Evolutionary conservation across 2,888 invertebrate genomes (phyloP), one percentile per base, ranked within the genome.

Genomic region (Orthosia incerta): DNA sequence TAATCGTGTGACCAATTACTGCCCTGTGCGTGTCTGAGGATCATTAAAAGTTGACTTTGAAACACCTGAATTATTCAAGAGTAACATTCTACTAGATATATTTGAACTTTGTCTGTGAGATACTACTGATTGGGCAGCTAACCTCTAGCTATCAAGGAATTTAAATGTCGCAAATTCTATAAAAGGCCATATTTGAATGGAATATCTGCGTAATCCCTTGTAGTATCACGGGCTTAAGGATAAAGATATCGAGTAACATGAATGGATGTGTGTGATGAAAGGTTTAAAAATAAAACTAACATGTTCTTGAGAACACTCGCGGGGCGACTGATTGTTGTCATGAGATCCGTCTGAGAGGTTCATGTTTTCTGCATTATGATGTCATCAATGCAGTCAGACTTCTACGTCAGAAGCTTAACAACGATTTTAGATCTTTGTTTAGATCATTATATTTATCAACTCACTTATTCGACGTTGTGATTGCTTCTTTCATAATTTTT

Each of bases 1-100:
- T 60, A 71, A 66, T 76, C 50, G 45, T 64, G 66, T 56, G 31
- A 59, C 76, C 74, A 86, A 84, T 76, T 81, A 74, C 71, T 60
- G 67, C 71, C 79, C 84, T 81, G 80, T 77, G 72, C 84, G 84
- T 85, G 84, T 65, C 64, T 65, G 15, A 11, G 12, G 26, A 70
- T 46, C 65, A 86, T 84, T 82, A 71, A 65, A 74, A 69, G 13
- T 55, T 80, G 65, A 69, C 83, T 78, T 78, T 83, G 74, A 73
- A 68, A 72, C 39, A 62, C 61, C 23, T 61, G 79, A 61, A 80
- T 67, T 23, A 71, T 79, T 45, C 66, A 67, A 64, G 15, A 65
- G 48, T 74, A 69, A 50, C 53, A 61, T 65, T 63, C 45, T 76
- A 76, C 76, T 75, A 62, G 45, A 61, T 69, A 57, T 63, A 55